Evolutionary conservation across 2,113 vertebrate genomes (phyloP).

Genomic region (Forbesichthys papilliferus): DNA sequence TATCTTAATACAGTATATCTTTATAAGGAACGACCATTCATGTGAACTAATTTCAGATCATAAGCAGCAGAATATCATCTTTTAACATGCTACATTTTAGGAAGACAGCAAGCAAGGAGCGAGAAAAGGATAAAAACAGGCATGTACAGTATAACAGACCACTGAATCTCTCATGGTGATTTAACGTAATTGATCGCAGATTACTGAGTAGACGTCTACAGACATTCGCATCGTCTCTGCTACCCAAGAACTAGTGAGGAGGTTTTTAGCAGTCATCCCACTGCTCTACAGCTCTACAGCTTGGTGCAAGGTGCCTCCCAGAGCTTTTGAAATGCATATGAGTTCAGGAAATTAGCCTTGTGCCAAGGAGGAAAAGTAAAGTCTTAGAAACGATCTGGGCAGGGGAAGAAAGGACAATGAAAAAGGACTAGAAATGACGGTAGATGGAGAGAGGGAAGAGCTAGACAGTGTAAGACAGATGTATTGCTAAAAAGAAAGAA

Average conservation of each 20-base stretch:
- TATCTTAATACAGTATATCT: not conserved
- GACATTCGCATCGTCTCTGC: too few species aligned
- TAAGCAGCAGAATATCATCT: not conserved
- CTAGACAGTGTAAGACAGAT: slow-evolving; percentile 2
- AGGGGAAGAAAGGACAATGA: slow-evolving; percentile 6
- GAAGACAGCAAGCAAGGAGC: too few species aligned
- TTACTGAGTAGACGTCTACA: not conserved
- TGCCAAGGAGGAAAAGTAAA: slow-evolving; percentile 48
- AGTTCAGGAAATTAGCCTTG: slow-evolving; percentile 65
- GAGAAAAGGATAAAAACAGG: too few species aligned
- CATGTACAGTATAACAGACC: too few species aligned
- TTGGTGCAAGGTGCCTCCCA: slow-evolving; percentile 53
- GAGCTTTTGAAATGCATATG: slow-evolving; percentile 73
- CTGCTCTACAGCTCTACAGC: slow-evolving; percentile 48
- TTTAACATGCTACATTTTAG: too few species aligned
- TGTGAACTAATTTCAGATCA: not conserved
- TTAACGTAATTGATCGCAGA: not conserved
- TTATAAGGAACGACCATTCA: not conserved
- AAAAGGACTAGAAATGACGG: slow-evolving; percentile 13
- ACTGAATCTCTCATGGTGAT: too few species aligned
- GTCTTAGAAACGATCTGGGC: slow-evolving; percentile 26
- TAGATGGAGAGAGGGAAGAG: not conserved
- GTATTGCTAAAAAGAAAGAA: slow-evolving; percentile 6
- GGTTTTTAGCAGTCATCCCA: slow-evolving; percentile 57
- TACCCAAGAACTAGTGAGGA: slow-evolving; percentile 24